Evolutionary conservation across 2,888 invertebrate genomes (phyloP).

Genomic region (Zhuqinia jingwanae): DNA sequence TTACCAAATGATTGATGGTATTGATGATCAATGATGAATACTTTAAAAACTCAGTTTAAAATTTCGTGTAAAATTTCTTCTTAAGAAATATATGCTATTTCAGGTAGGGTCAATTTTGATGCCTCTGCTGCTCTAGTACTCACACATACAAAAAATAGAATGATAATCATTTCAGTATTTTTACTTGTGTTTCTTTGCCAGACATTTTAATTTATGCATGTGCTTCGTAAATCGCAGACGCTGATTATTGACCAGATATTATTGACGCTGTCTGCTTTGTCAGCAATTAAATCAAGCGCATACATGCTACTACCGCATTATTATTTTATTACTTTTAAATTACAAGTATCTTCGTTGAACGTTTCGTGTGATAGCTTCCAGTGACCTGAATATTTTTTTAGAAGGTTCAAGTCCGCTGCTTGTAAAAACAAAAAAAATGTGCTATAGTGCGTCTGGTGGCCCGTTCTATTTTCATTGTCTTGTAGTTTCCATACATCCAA

Average conservation of each 20-base stretch:
- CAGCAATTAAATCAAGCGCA: no score
- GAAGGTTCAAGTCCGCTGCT: neutral
- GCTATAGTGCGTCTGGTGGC: no score
- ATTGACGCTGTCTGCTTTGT: no score
- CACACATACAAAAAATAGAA: neutral
- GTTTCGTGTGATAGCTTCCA: conserved; percentile 1
- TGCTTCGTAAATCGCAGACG: conserved; percentile 40
- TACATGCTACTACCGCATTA: no score
- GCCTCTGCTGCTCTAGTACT: neutral
- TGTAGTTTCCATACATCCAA: neutral
- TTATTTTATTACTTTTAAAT: no score
- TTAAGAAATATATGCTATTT: no score
- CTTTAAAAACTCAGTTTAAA: no score
- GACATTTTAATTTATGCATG: conserved; percentile 17
- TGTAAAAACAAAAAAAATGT: neutral
- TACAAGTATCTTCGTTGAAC: neutral
- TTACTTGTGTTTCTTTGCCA: neutral
- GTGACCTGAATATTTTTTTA: neutral
- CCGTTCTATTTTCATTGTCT: neutral
- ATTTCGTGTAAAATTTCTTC: no score
- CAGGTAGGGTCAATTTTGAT: no score
- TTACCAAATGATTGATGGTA: no score
- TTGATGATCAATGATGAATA: no score
- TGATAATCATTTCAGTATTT: neutral
- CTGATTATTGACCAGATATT: no score